Evolutionary conservation across 30 jellyfish, hydroid and myxozoan species (phyloP).

Genomic region (Sanderia malayensis): DNA sequence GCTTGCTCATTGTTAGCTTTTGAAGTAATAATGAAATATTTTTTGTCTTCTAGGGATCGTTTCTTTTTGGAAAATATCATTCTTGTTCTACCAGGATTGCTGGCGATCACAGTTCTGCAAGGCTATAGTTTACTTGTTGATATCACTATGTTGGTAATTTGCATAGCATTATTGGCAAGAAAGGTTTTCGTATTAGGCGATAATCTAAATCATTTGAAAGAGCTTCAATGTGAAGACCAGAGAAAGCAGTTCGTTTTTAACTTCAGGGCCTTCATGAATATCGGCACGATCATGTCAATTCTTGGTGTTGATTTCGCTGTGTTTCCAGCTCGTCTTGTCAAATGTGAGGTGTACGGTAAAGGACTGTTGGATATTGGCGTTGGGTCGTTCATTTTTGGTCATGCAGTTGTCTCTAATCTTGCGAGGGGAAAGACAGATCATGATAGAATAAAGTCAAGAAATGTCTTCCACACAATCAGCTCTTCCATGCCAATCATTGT

Average conservation of each 20-base stretch:
- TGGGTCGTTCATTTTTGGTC: conserved; percentile 76
- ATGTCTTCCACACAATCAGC: conserved; percentile 18
- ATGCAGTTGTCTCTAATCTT: conserved; percentile 72
- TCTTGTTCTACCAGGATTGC: conserved; percentile 37
- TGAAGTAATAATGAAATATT: too few species aligned
- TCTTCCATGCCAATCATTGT: conserved; percentile 42
- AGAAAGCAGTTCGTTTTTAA: conserved; percentile 34
- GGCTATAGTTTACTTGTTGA: conserved; percentile 17
- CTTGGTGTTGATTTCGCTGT: conserved; percentile 89
- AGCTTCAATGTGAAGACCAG: not conserved
- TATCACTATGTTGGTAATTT: not conserved
- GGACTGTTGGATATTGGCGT: conserved; percentile 96
- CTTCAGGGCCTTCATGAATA: conserved; percentile 66
- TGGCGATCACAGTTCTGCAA: conserved; percentile 25
- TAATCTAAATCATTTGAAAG: not conserved
- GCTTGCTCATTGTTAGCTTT: too few species aligned
- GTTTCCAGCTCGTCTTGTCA: conserved; percentile 91
- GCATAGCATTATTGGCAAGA: conserved; percentile 2
- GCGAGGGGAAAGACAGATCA: conserved; percentile 27
- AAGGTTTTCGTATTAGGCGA: not conserved
- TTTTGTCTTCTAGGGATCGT: not conserved
- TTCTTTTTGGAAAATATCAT: conserved; percentile 30
- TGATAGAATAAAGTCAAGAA: not conserved
- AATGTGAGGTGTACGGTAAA: conserved; percentile 84
- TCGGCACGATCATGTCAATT: conserved; percentile 74